phyloP scores from a whole-genome alignment of 2,888 invertebrate species.

The Apamea anceps region DNA sequence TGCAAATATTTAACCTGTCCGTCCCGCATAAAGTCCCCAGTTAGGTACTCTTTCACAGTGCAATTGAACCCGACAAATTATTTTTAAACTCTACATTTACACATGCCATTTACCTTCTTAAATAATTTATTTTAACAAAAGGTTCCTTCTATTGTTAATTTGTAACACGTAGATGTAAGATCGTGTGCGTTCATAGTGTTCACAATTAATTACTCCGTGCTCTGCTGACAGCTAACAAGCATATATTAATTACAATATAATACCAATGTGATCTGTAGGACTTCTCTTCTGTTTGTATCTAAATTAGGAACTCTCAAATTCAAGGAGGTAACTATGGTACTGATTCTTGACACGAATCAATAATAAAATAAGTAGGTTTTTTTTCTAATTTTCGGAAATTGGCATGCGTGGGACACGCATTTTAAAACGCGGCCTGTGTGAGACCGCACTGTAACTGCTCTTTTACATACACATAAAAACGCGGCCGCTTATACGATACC shows the following conservation, averaged over 20 bases:
- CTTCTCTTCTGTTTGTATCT: neutral
- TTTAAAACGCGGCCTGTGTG: too few relatives aligned
- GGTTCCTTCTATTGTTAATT: slow-evolving; percentile 22
- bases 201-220: slow-evolving; percentile 33
- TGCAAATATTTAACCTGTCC: neutral
- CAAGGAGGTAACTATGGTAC: too few relatives aligned
- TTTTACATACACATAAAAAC: too few relatives aligned
- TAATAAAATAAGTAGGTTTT: too few relatives aligned
- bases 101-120: slow-evolving; percentile 2
- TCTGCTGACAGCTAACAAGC: slow-evolving; percentile 1
- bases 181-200: slow-evolving; percentile 21
- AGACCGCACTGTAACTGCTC: too few relatives aligned
- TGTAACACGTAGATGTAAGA: slow-evolving; percentile 3
- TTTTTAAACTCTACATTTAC: slow-evolving; percentile 1
- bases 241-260: slow-evolving; percentile 29
- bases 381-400: too few relatives aligned
- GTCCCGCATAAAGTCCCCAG: neutral
- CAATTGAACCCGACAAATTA: neutral
- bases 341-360: too few relatives aligned
- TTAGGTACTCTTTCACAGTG: neutral
- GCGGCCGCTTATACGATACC: too few relatives aligned
- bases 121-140: slow-evolving; percentile 27
- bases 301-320: neutral
- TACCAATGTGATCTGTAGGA: neutral
- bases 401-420: too few relatives aligned